Evolutionary conservation across 1,140 invertebrate genomes (phyloP).

Genomic region (Drosophila sp.): DNA sequence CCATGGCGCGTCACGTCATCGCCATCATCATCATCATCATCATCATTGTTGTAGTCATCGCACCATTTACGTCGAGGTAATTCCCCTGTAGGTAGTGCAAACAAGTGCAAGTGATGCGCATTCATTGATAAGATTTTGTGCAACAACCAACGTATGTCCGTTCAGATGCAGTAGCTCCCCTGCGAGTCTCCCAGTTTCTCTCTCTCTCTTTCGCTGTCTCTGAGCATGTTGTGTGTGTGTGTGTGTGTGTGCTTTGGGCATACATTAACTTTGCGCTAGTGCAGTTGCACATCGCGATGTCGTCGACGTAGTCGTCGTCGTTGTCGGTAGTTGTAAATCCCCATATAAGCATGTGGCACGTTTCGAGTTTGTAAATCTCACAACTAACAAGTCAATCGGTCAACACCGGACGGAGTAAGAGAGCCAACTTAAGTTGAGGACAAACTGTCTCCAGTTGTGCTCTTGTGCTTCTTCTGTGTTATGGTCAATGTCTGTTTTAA

Average conservation of each 20-base stretch:
- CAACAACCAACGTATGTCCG: constrained; percentile 37
- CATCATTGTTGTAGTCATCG: constrained; percentile 32
- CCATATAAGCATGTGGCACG: constrained; percentile 66
- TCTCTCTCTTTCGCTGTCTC: constrained; percentile 7
- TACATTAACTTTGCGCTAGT: constrained; percentile 64
- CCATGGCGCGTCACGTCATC: constrained; percentile 68
- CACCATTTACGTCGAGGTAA: constrained; percentile 70
- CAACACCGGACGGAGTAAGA: constrained; percentile 28
- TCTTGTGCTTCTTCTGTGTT: constrained; percentile 18
- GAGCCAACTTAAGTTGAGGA: constrained; percentile 28
- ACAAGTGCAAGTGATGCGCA: constrained; percentile 80
- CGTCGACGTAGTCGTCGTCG: not conserved
- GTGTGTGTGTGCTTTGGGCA: constrained; percentile 61
- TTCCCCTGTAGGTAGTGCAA: constrained; percentile 60
- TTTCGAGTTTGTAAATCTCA: constrained; percentile 70
- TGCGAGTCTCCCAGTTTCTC: constrained; percentile 6
- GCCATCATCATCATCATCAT: constrained; percentile 46
- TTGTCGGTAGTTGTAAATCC: constrained; percentile 41
- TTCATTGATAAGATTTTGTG: constrained; percentile 80
- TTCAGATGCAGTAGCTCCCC: constrained; percentile 1
- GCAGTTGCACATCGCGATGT: constrained; percentile 11
- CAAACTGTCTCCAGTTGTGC: constrained; percentile 20
- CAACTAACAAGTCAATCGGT: constrained; percentile 63
- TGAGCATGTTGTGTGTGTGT: constrained; percentile 27
- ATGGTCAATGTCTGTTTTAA: constrained; percentile 42